phyloP scores from a whole-genome alignment of 2,113 vertebrate species.

The Ceyx melanurus region DNA sequence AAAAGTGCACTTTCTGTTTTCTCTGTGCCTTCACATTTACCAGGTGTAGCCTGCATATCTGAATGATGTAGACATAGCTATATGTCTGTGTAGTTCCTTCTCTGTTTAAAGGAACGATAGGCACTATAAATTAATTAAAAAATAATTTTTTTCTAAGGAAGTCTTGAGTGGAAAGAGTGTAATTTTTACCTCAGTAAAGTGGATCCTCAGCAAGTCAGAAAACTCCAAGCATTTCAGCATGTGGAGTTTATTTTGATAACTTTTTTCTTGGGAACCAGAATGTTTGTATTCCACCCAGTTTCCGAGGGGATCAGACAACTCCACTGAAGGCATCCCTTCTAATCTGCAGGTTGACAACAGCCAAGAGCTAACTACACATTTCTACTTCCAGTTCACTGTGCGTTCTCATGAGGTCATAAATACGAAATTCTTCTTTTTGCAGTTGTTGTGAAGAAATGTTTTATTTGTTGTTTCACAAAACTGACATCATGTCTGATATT shows the following conservation, averaged over 20 bases:
- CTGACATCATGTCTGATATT: accelerated
- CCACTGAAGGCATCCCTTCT: not conserved
- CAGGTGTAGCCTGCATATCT: not conserved
- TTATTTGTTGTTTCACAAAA: not conserved
- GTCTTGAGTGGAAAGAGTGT: not conserved
- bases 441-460: not conserved
- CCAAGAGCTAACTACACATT: not conserved
- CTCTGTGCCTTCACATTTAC: not conserved
- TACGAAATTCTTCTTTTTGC: not conserved
- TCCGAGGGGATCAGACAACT: not conserved
- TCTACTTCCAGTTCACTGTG: accelerated
- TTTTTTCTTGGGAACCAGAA: not conserved
- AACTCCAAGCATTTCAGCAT: not conserved
- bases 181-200: not conserved
- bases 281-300: not conserved
- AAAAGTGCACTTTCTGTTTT: not conserved
- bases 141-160: not conserved
- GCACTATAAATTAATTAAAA: not conserved
- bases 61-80: not conserved
- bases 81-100: not conserved
- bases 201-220: not conserved
- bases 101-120: not conserved
- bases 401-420: not conserved
- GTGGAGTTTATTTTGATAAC: not conserved
- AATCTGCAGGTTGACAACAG: not conserved